phyloP scores from a whole-genome alignment of 2,113 vertebrate species.

The Microcebus griseorufus region DNA sequence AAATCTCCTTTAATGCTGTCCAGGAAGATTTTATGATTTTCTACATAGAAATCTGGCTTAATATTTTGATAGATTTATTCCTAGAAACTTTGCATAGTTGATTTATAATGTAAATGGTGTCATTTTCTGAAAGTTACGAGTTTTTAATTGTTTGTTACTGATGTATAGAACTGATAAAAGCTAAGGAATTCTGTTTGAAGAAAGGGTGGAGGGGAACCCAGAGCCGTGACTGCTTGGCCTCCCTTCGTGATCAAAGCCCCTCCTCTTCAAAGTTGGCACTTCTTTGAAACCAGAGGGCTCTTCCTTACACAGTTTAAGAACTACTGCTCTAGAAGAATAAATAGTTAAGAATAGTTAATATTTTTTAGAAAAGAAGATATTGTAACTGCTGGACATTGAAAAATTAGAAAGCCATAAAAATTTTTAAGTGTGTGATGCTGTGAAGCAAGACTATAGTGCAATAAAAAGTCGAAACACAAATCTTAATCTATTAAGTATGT shows the following conservation, averaged over 20 bases:
- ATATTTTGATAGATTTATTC: background rate
- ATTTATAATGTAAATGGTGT: background rate
- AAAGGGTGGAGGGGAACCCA: background rate
- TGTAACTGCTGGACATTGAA: background rate
- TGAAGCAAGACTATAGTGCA: background rate
- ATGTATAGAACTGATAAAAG: background rate
- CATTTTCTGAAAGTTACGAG: background rate
- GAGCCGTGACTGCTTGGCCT: background rate
- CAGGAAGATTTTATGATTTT: background rate
- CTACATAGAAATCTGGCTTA: background rate
- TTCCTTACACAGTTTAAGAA: background rate
- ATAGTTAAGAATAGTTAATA: background rate
- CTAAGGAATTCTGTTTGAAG: background rate
- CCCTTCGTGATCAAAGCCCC: background rate
- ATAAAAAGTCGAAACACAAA: background rate
- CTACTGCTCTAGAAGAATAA: background rate
- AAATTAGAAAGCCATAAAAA: conserved; percentile 16
- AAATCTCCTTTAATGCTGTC: background rate
- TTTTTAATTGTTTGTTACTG: background rate
- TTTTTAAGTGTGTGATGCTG: background rate
- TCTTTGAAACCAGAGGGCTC: background rate
- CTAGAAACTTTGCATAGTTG: background rate
- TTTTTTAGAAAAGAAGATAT: background rate
- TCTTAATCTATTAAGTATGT: background rate
- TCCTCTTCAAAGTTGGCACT: background rate